These are phyloP conservation scores for Helobdella robusta DNA, from an alignment of 2,888 invertebrate genomes.

Conservation along the genomic window DNA sequence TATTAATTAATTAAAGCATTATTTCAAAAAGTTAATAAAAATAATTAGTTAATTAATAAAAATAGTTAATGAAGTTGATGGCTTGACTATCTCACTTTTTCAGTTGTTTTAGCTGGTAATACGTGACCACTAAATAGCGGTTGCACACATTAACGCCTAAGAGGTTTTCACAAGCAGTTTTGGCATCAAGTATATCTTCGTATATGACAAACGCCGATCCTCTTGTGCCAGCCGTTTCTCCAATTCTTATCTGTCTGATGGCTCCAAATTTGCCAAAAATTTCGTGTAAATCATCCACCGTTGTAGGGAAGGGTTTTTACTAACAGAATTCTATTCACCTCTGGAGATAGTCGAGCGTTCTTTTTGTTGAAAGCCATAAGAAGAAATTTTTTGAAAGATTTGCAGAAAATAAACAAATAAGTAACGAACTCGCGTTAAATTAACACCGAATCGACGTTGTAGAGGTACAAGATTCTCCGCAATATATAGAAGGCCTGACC, in stretches of 20 bases:
- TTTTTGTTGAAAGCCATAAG: constrained; percentile 24
- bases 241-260: too few relatives aligned
- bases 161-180: constrained; percentile 97
- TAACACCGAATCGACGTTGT: too few relatives aligned
- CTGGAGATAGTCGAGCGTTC: constrained; percentile 73
- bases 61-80: too few relatives aligned
- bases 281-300: constrained; percentile 99
- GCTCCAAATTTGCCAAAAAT: constrained; percentile 99
- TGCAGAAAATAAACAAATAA: too few relatives aligned
- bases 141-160: constrained; percentile 98
- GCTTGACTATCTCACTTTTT: too few relatives aligned
- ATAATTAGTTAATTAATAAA: too few relatives aligned
- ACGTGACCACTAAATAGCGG: constrained; percentile 92
- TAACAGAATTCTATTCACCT: constrained; percentile 92
- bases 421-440: too few relatives aligned
- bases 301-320: constrained; percentile 95
- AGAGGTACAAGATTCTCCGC: too few relatives aligned
- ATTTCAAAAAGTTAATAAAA: too few relatives aligned
- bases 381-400: too few relatives aligned
- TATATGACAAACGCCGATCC: constrained; percentile 99
- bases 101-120: constrained; percentile 74
- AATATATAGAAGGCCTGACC: too few relatives aligned
- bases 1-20: too few relatives aligned
- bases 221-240: constrained; percentile 91
- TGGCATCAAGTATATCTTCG: constrained; percentile 99